Evolutionary conservation across 2,113 vertebrate species (phyloP), one percentile per base, ranked within the genome.

Genomic region (Pontoporia blainvillei): DNA sequence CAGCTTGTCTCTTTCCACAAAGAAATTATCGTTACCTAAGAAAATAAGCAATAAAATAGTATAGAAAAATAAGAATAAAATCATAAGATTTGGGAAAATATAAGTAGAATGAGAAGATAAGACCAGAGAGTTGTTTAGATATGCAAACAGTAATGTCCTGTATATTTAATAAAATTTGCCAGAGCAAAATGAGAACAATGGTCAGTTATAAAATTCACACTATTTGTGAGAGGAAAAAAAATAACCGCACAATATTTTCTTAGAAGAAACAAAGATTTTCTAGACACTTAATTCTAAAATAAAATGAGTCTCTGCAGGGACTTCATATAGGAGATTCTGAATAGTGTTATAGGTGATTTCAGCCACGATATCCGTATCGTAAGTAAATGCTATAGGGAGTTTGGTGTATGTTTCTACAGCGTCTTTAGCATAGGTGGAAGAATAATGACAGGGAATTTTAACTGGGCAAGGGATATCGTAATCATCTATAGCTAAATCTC

Each of bases 81-180:
- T 90, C 25, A 90, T 75, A 76, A 75, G 21, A 69, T 89, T 96
- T 86, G 52, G 49, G 49, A n/a, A 95, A 94, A 62, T 82, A 6
- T 17, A 89, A 78, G 39, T 87, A 34, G 49, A 95, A 79, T 90
- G 64, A 91, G 41, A 59, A 72, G 76, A 44, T 59, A 57, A 94
- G 11, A 10, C 34, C 54, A 62, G 29, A 64, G 41, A 20, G 10
- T 83, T 97, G 66, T 78, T 89, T 59, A 88, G 36, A 23, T 83
- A 79, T 4, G 13, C 52, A 83, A 71, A 46, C 25, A 81, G 36
- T 78, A 79, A 57, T 75, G 18, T 23, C 52, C 21, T 64, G 1
- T 86, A 27, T 34, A 89, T 7, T 59, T 94, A 89, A 84, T 72
- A 93, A 81, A 82, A 76, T 72, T 88, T 86, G 20, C 21, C 46